Conservation (phyloP, 2,888 invertebrate genomes). For the Ophraella communa region DNA sequence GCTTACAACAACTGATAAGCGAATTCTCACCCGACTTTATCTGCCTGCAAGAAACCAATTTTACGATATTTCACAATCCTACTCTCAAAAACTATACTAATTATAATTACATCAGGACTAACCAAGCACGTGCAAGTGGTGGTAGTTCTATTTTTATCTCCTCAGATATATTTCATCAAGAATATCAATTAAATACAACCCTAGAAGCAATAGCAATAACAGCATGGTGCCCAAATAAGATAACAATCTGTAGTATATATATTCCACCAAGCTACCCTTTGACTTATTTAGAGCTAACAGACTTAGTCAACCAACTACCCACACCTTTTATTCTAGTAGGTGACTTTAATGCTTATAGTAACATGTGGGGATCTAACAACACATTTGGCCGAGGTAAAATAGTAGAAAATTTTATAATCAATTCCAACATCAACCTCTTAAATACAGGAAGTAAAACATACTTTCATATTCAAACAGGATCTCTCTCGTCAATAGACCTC, state of each 20-base stretch:
- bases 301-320: neutral
- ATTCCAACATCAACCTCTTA: conserved; percentile 4
- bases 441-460: conserved; percentile 17
- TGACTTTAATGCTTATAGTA: conserved; percentile 9
- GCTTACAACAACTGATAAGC: neutral
- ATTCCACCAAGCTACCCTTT: neutral
- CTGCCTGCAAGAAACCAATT: conserved; percentile 11
- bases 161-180: neutral
- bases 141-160: neutral
- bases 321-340: neutral
- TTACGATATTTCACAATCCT: conserved; percentile 7
- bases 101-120: conserved; percentile 2
- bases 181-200: neutral
- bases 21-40: neutral
- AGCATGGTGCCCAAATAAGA: neutral
- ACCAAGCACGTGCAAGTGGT: neutral
- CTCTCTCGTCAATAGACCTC: conserved; percentile 7
- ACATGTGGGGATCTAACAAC: conserved; percentile 6
- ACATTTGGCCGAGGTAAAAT: conserved; percentile 11
- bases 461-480: conserved; percentile 7
- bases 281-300: neutral
- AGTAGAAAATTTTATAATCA: conserved; percentile 3
- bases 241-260: conserved; percentile 7
- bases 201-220: neutral
- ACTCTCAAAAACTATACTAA: conserved; percentile 1